phyloP scores from a whole-genome alignment of 2,797 vertebrate genomes.

The Prionace glauca region DNA sequence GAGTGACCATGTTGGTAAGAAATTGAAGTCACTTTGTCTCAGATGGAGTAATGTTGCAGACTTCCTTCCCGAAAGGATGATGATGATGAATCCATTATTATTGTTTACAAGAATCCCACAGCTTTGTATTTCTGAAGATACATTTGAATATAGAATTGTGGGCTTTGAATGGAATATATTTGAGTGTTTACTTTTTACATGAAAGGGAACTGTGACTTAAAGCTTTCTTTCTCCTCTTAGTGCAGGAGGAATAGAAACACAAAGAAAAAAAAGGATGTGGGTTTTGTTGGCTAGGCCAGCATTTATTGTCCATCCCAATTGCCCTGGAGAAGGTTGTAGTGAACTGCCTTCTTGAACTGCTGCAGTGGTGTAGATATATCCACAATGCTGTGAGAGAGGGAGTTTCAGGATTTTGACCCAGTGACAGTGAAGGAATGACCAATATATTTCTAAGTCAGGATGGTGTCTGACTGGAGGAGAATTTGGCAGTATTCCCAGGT shows the following conservation, averaged over 20 bases:
- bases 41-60: neutral
- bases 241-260: neutral
- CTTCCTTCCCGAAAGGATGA: neutral
- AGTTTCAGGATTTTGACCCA: too few species aligned
- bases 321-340: too few species aligned
- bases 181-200: neutral
- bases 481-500: too few species aligned
- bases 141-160: neutral
- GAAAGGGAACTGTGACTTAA: neutral
- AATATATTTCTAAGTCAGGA: too few species aligned
- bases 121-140: neutral
- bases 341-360: too few species aligned
- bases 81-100: neutral
- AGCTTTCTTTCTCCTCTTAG: neutral
- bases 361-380: too few species aligned
- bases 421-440: too few species aligned
- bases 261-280: too few species aligned
- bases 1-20: neutral
- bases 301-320: too few species aligned
- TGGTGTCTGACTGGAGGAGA: too few species aligned
- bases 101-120: neutral
- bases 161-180: neutral
- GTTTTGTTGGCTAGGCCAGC: too few species aligned
- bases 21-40: neutral
- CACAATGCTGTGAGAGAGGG: too few species aligned